phyloP scores from a whole-genome alignment of 2,888 invertebrate genomes.

The Germaria angustata region DNA sequence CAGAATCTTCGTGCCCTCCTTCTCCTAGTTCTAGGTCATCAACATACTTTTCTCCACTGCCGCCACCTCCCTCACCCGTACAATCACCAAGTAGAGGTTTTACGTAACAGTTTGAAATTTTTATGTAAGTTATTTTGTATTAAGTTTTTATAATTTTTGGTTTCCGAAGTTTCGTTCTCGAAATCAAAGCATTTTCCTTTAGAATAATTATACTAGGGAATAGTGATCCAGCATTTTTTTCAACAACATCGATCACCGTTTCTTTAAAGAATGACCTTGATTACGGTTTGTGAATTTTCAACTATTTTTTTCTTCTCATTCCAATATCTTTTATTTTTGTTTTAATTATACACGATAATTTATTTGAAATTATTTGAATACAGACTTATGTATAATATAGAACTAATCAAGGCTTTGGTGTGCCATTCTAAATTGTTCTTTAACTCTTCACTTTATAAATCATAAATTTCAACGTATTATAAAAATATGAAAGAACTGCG shows the following conservation, averaged over 20 bases:
- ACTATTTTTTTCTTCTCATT: too few relatives aligned
- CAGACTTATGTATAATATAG: too few relatives aligned
- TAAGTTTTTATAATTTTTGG: slow-evolving; percentile 20
- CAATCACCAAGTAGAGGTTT: slow-evolving; percentile 82
- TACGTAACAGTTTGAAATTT: slow-evolving; percentile 79
- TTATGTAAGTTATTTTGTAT: slow-evolving; percentile 72
- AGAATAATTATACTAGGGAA: background rate
- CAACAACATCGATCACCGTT: background rate
- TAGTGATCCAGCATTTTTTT: background rate
- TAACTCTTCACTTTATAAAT: too few relatives aligned
- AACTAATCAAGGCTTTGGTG: background rate
- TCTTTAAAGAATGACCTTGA: background rate
- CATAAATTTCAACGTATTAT: too few relatives aligned
- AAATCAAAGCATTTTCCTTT: background rate
- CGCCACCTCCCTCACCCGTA: slow-evolving; percentile 93
- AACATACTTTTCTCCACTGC: slow-evolving; percentile 89
- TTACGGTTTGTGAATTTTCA: background rate
- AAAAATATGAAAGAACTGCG: too few relatives aligned
- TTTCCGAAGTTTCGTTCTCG: background rate
- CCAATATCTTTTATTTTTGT: too few relatives aligned
- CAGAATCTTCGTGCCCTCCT: slow-evolving; percentile 84
- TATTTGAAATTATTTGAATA: too few relatives aligned
- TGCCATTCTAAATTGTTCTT: too few relatives aligned
- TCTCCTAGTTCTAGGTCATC: slow-evolving; percentile 87
- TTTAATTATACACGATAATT: too few relatives aligned